phyloP scores from a whole-genome alignment of 2,888 invertebrate genomes.

The Cheilosia scutellata region DNA sequence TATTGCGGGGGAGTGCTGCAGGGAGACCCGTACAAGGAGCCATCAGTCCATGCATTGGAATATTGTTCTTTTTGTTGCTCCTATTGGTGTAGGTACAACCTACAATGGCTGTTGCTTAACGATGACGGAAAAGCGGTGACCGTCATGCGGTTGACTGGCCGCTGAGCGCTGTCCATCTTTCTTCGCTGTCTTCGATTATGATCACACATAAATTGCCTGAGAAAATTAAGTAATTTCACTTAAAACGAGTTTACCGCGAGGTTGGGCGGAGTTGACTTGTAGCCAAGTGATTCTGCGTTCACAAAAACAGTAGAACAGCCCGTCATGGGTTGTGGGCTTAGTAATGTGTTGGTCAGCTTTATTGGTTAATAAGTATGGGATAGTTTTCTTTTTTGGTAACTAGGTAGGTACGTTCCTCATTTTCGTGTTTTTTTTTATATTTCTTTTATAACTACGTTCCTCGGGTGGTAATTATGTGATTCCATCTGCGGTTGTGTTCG shows the following conservation, averaged over 20 bases:
- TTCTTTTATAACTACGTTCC: conserved; percentile 1
- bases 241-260: conserved; percentile 27
- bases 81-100: conserved; percentile 7
- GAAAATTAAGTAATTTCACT: conserved; percentile 55
- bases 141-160: conserved; percentile 41
- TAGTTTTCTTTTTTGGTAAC: conserved; percentile 30
- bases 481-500: conserved; percentile 17
- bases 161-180: conserved; percentile 10
- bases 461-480: conserved; percentile 42
- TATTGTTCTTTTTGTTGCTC: not conserved
- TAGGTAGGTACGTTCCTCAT: not conserved
- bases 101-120: conserved; percentile 36
- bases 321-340: conserved; percentile 40
- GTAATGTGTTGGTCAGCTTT: conserved; percentile 47
- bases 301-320: conserved; percentile 13
- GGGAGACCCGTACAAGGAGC: too few relatives aligned
- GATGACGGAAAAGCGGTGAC: conserved; percentile 31
- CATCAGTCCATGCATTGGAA: too few relatives aligned
- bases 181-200: conserved; percentile 33
- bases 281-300: conserved; percentile 46
- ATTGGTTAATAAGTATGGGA: conserved; percentile 50
- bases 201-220: conserved; percentile 49
- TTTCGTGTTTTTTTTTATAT: not conserved
- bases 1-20: conserved; percentile 16
- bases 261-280: conserved; percentile 11